Conservation (phyloP, 2,888 invertebrate genomes). For the Adelphocoris suturalis region DNA sequence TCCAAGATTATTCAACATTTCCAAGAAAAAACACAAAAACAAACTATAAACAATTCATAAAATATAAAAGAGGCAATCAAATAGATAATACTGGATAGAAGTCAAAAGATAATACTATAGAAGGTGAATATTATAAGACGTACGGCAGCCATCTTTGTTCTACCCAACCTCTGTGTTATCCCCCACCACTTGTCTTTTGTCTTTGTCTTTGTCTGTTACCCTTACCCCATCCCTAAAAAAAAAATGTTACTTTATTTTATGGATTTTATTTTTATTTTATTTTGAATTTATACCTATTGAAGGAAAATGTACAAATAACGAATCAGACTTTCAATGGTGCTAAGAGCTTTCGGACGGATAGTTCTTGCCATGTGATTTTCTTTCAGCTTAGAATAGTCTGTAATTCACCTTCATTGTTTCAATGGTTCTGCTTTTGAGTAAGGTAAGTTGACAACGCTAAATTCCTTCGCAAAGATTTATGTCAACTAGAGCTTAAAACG, state of each 20-base stretch:
- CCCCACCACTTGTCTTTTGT: constrained; percentile 74
- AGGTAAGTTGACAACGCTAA: neutral
- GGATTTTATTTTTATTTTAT: constrained; percentile 64
- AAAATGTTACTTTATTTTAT: constrained; percentile 63
- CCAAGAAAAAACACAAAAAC: constrained; percentile 68
- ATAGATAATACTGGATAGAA: constrained; percentile 15
- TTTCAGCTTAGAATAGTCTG: neutral
- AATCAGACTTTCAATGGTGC: constrained; percentile 17
- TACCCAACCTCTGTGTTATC: constrained; percentile 71
- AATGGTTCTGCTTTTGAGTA: neutral
- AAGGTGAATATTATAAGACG: constrained; percentile 50
- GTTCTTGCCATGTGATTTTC: constrained; percentile 4
- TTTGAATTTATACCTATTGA: constrained; percentile 37
- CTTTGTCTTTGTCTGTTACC: constrained; percentile 75
- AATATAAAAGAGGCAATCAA: constrained; percentile 54
- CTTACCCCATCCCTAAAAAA: constrained; percentile 65
- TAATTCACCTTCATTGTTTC: neutral
- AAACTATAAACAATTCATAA: constrained; percentile 1
- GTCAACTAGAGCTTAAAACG: no score
- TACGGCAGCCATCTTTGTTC: constrained; percentile 76
- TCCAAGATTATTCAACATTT: constrained; percentile 43
- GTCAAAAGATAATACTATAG: neutral
- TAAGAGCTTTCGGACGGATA: neutral
- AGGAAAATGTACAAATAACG: constrained; percentile 34
- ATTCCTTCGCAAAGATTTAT: no score